Percentiles rank a stretch among this genome's conserved stretches.
Conservation (phyloP, 2,888 invertebrate genomes). For the Cheilosia vulpina region DNA sequence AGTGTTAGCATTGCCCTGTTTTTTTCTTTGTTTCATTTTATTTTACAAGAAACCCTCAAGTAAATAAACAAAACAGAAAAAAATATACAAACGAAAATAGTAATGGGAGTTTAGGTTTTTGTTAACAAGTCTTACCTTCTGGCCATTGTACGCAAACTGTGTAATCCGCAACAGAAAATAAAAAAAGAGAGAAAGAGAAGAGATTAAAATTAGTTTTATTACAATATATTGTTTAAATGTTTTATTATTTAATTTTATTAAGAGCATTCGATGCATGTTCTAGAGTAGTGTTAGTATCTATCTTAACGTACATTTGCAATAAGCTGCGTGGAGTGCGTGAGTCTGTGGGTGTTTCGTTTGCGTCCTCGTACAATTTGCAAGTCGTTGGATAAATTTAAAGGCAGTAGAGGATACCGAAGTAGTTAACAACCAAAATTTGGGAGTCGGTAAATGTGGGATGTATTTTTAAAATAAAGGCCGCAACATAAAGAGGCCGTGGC, state of each 20-base stretch:
- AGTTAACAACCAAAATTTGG: no score
- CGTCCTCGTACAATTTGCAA: no score
- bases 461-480: no score
- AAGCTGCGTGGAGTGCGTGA: slow-evolving; percentile 7
- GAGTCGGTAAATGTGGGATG: no score
- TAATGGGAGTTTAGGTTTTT: slow-evolving; percentile 10
- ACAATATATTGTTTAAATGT: background rate
- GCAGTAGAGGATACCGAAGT: no score
- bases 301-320: slow-evolving; percentile 42
- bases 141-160: slow-evolving; percentile 97
- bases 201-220: slow-evolving; percentile 40
- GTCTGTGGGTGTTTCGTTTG: background rate
- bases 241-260: slow-evolving; percentile 11
- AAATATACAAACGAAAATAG: slow-evolving; percentile 29
- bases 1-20: slow-evolving; percentile 71
- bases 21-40: slow-evolving; percentile 22
- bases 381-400: no score
- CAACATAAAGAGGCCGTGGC: no score
- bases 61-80: slow-evolving; percentile 21
- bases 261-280: slow-evolving; percentile 46
- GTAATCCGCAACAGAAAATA: slow-evolving; percentile 78
- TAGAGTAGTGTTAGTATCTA: slow-evolving; percentile 29
- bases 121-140: slow-evolving; percentile 88
- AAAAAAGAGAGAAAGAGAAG: slow-evolving; percentile 50
- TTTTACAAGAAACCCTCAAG: slow-evolving; percentile 49